phyloP scores from a whole-genome alignment of 35 echinoderm and acorn worm species.

The Apostichopus japonicus region DNA sequence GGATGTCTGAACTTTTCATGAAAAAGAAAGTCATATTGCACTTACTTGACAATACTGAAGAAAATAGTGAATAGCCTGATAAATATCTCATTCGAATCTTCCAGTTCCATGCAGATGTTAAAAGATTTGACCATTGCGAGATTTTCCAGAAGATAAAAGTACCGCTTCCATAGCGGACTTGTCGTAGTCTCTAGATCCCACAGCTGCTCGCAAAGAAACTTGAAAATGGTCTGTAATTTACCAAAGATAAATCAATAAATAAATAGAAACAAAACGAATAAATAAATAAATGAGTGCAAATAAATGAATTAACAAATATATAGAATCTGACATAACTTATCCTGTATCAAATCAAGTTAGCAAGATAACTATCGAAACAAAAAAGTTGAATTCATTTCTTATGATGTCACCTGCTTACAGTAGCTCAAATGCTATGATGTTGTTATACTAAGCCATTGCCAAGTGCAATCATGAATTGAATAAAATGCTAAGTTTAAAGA shows the following conservation, averaged over 20 bases:
- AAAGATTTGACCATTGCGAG: slow-evolving; percentile 99
- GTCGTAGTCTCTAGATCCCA: slow-evolving; percentile 91
- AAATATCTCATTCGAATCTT: slow-evolving; percentile 92
- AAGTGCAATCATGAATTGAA: too few species aligned
- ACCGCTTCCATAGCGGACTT: slow-evolving; percentile 91
- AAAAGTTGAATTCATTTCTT: too few species aligned
- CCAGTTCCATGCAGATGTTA: slow-evolving; percentile 99
- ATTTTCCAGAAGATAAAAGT: slow-evolving; percentile 97
- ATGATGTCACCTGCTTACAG: too few species aligned
- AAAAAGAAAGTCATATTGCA: background rate
- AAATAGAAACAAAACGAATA: background rate
- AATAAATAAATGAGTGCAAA: background rate
- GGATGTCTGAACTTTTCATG: too few species aligned
- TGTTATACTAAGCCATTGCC: too few species aligned
- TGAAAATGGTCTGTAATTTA: slow-evolving; percentile 82
- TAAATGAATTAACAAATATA: background rate
- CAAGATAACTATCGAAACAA: too few species aligned
- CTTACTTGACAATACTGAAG: slow-evolving; percentile 95
- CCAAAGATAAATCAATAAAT: slow-evolving; percentile 1
- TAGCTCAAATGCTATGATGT: too few species aligned
- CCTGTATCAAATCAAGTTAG: too few species aligned
- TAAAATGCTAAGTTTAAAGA: too few species aligned
- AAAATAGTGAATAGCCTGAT: slow-evolving; percentile 89
- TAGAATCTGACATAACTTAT: too few species aligned
- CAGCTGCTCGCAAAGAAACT: slow-evolving; percentile 92